Evolutionary conservation across 37 sponge, comb jelly and placozoan genomes (phyloP).

Genomic region (Eunapius fragilis): DNA sequence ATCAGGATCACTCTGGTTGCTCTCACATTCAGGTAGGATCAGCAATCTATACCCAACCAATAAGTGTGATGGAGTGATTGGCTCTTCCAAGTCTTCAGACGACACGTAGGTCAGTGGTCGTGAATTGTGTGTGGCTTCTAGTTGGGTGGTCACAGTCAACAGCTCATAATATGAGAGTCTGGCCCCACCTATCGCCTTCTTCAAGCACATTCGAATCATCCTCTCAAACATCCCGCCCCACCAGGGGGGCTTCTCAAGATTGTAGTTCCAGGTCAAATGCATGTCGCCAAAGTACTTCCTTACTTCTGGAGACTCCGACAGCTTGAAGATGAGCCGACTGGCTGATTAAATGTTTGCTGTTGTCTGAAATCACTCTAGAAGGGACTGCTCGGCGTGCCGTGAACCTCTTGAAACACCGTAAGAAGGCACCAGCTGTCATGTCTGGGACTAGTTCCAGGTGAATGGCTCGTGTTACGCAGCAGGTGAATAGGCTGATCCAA

Average conservation of each 20-base stretch:
- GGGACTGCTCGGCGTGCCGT: neutral
- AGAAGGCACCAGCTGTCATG: neutral
- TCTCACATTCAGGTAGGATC: constrained; percentile 5
- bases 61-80: constrained; percentile 48
- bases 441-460: constrained; percentile 8
- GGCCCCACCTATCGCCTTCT: constrained; percentile 25
- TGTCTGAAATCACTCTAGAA: constrained; percentile 16
- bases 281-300: constrained; percentile 4
- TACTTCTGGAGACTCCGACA: neutral
- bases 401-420: constrained; percentile 9
- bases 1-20: constrained; percentile 9
- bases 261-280: constrained; percentile 28
- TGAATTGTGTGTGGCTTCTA: constrained; percentile 40
- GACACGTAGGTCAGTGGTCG: constrained; percentile 50
- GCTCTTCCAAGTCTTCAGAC: constrained; percentile 40
- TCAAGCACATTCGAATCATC: constrained; percentile 27
- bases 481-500: constrained; percentile 4
- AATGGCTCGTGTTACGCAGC: neutral
- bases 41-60: constrained; percentile 19
- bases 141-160: constrained; percentile 14
- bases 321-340: neutral
- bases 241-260: constrained; percentile 36
- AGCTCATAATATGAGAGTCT: constrained; percentile 41
- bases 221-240: constrained; percentile 34
- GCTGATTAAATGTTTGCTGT: constrained; percentile 32